These are phyloP conservation scores for Stenodera caucasica DNA, from an alignment of 2,888 invertebrate species.

Conservation along the genomic window DNA sequence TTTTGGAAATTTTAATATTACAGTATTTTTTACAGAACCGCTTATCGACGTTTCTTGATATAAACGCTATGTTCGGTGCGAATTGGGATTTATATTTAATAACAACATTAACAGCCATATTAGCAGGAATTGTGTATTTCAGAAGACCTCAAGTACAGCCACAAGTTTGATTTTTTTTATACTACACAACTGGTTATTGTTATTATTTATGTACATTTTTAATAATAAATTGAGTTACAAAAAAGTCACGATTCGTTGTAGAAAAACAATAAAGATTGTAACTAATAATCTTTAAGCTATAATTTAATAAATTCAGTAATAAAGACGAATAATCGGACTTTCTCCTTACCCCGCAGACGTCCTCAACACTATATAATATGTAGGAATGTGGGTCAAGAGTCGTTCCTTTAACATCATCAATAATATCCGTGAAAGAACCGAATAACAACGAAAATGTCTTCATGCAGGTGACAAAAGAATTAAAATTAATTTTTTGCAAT, in stretches of 20 bases:
- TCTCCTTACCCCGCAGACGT: background rate
- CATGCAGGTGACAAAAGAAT: constrained; percentile 26
- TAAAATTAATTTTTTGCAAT: constrained; percentile 12
- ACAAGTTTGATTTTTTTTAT: constrained; percentile 15
- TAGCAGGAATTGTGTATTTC: constrained; percentile 81
- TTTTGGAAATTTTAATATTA: constrained; percentile 20
- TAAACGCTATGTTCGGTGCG: constrained; percentile 73
- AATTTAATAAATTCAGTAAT: background rate
- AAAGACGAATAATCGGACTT: constrained; percentile 3
- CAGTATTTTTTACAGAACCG: constrained; percentile 67
- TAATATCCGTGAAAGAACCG: constrained; percentile 1
- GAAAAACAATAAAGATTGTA: background rate
- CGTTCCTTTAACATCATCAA: background rate
- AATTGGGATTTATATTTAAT: constrained; percentile 96
- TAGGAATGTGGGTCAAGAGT: constrained; percentile 23
- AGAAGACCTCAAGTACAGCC: constrained; percentile 61
- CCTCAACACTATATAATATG: background rate
- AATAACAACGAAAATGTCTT: constrained; percentile 20
- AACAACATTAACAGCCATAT: constrained; percentile 75
- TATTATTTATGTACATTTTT: constrained; percentile 19
- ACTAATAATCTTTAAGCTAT: background rate
- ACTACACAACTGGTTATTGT: constrained; percentile 13
- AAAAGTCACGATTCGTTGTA: background rate
- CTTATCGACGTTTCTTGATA: constrained; percentile 64
- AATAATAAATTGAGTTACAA: constrained; percentile 18